phyloP scores from a whole-genome alignment of 2,113 vertebrate genomes.

The Australoheros scitulus region DNA sequence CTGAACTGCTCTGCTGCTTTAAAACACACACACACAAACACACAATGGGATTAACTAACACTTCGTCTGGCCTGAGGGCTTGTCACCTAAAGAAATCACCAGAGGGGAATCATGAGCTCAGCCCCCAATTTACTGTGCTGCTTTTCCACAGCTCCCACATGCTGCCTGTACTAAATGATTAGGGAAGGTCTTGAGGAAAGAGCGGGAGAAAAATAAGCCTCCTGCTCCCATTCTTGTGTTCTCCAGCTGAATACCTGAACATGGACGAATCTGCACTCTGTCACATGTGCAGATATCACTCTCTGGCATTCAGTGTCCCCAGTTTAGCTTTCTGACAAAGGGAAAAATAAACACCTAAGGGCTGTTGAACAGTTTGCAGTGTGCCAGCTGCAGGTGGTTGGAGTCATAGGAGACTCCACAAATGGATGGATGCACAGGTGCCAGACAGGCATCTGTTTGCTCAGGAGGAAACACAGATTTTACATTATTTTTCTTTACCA shows the following conservation, averaged over 20 bases:
- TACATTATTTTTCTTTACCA: conserved; percentile 39
- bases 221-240: conserved; percentile 10
- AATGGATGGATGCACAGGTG: conserved; percentile 48
- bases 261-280: neutral
- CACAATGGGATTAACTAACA: conserved; percentile 51
- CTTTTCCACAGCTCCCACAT: conserved; percentile 32
- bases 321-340: conserved; percentile 33
- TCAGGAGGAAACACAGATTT: conserved; percentile 15
- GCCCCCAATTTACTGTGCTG: conserved; percentile 54
- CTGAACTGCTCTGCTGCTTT: conserved; percentile 16
- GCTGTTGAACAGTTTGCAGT: conserved; percentile 26
- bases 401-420: conserved; percentile 32
- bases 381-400: conserved; percentile 43
- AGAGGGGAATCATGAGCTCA: conserved; percentile 44
- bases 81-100: conserved; percentile 40
- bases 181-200: conserved; percentile 8
- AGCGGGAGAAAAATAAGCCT: neutral
- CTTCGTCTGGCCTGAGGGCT: conserved; percentile 33
- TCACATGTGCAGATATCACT: neutral
- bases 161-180: conserved; percentile 38
- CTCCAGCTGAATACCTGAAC: neutral
- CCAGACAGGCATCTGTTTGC: conserved; percentile 28
- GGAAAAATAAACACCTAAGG: conserved; percentile 40
- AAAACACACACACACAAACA: neutral
- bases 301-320: neutral